A percentile compares a stretch with the other conserved stretches of the same genome.
Evolutionary conservation across 2,888 invertebrate genomes (phyloP).

Genomic region (Drosophila phalerata): DNA sequence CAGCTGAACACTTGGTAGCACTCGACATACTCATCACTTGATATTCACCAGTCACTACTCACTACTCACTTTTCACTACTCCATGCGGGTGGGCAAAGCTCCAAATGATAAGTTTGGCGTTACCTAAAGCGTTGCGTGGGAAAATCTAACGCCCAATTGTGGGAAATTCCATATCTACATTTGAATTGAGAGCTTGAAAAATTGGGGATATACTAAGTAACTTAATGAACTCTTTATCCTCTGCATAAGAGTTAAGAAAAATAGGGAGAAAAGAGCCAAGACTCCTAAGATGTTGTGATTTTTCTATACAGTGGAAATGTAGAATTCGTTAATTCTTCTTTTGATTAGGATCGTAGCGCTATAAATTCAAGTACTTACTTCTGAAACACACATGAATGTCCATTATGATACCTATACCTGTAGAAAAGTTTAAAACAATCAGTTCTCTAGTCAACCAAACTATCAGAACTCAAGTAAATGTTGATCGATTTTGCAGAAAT

Average conservation of each 20-base stretch:
- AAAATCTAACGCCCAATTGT: slow-evolving; percentile 41
- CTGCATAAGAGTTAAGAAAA: not conserved
- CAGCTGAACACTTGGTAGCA: slow-evolving; percentile 34
- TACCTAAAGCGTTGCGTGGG: slow-evolving; percentile 43
- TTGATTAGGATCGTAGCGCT: no score
- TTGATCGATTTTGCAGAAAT: no score
- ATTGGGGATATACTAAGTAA: not conserved
- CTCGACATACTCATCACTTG: slow-evolving; percentile 8
- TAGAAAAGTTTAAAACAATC: no score
- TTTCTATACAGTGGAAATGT: not conserved
- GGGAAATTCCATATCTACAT: slow-evolving; percentile 35
- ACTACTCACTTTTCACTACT: slow-evolving; percentile 12
- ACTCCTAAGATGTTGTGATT: no score
- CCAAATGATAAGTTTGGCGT: slow-evolving; percentile 50
- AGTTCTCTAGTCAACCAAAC: no score
- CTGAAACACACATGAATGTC: no score
- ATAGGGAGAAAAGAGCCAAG: not conserved
- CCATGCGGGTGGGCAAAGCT: slow-evolving; percentile 68
- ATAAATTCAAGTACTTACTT: no score
- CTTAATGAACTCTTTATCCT: not conserved
- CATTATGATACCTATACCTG: no score
- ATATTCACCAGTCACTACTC: slow-evolving; percentile 8
- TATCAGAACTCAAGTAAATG: no score
- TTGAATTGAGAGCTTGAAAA: not conserved
- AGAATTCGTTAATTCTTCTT: no score